Percentiles rank a stretch among this genome's conserved stretches.
Conservation (phyloP, 2,797 vertebrate species). For the Alca torda region DNA sequence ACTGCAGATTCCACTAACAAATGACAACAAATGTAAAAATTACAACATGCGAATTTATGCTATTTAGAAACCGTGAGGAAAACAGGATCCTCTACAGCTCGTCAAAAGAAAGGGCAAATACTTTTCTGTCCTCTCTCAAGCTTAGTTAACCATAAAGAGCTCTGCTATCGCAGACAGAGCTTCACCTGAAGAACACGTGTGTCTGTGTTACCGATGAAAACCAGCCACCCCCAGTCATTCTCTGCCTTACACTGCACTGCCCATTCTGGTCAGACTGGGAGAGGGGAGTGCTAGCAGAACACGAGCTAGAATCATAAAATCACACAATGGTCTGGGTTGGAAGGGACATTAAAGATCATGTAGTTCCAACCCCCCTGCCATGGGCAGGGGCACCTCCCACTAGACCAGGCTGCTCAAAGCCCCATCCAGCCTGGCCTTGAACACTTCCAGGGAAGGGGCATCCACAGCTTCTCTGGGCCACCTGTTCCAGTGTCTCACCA, state of each 20-base stretch:
- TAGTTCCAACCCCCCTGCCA: background rate
- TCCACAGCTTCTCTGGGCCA: background rate
- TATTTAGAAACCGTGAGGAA: background rate
- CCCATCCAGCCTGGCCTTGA: background rate
- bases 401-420: background rate
- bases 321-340: background rate
- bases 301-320: background rate
- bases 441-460: background rate
- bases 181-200: background rate
- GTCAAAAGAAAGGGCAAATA: background rate
- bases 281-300: background rate
- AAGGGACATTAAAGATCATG: background rate
- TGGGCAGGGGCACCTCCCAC: background rate
- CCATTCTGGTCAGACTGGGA: rapidly evolving
- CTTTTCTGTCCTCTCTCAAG: background rate
- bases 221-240: background rate
- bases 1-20: background rate
- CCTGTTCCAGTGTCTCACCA: background rate
- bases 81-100: background rate
- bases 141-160: background rate
- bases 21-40: background rate
- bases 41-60: background rate
- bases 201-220: rapidly evolving
- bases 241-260: background rate
- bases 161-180: background rate